Conservation (phyloP, 2,888 invertebrate species). For the Coelopa pilipes region DNA sequence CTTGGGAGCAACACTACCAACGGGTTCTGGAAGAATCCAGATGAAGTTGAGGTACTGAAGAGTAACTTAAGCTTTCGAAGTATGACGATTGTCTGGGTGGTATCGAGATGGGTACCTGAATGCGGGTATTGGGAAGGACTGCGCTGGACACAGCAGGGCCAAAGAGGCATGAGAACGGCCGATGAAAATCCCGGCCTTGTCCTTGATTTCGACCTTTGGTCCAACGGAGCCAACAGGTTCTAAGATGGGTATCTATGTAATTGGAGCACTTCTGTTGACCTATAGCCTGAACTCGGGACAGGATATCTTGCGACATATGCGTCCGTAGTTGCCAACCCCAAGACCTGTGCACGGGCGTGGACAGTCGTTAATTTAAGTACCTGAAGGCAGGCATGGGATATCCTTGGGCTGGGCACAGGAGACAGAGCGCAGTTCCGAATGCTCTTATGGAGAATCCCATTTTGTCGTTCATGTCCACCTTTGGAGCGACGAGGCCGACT, state of each 20-base stretch:
- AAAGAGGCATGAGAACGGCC: constrained; percentile 46
- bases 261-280: background rate
- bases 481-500: constrained; percentile 70
- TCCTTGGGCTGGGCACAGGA: constrained; percentile 80
- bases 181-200: constrained; percentile 65
- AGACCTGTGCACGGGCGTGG: too few relatives aligned
- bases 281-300: constrained; percentile 30
- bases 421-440: constrained; percentile 67
- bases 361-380: constrained; percentile 39
- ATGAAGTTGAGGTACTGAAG: too few relatives aligned
- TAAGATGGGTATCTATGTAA: constrained; percentile 43
- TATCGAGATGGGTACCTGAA: constrained; percentile 68
- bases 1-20: constrained; percentile 71
- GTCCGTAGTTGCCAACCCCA: too few relatives aligned
- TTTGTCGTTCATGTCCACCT: constrained; percentile 69
- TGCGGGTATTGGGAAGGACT: constrained; percentile 74
- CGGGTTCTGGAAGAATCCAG: constrained; percentile 66
- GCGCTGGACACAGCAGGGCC: constrained; percentile 72
- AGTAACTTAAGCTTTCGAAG: background rate
- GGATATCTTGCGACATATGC: background rate
- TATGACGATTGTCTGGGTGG: constrained; percentile 35
- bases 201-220: constrained; percentile 77
- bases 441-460: constrained; percentile 57
- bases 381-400: constrained; percentile 68
- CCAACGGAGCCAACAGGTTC: constrained; percentile 69